phyloP scores from a whole-genome alignment of 2,797 vertebrate species.

The Hypotaenidia philippensis region DNA sequence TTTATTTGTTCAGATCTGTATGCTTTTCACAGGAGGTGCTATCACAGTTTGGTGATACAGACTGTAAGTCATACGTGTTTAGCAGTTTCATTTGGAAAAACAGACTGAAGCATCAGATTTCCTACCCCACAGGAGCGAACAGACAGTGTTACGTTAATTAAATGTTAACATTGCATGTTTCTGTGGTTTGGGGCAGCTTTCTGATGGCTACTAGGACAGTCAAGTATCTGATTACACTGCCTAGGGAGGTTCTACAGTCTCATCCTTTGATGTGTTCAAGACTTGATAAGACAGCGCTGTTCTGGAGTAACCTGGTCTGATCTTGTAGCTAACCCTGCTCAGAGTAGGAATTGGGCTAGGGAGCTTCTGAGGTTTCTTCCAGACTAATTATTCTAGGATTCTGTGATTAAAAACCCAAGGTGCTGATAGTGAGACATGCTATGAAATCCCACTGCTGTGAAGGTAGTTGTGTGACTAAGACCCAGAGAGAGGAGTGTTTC shows the following conservation, averaged over 20 bases:
- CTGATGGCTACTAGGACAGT: not conserved
- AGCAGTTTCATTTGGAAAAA: not conserved
- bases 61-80: not conserved
- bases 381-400: not conserved
- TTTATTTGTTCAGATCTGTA: not conserved
- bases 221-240: not conserved
- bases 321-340: not conserved
- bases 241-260: not conserved
- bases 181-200: not conserved
- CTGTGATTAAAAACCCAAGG: accelerated
- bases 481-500: not conserved
- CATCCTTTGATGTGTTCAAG: not conserved
- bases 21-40: not conserved
- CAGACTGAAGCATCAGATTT: not conserved
- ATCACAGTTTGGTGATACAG: not conserved
- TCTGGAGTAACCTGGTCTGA: not conserved
- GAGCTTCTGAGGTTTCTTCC: not conserved
- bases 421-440: not conserved
- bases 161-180: not conserved
- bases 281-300: not conserved
- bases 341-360: not conserved
- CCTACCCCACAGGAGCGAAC: not conserved
- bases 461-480: not conserved
- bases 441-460: not conserved
- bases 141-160: accelerated